Evolutionary conservation across 2,888 invertebrate genomes (phyloP), one percentile per base, ranked within the genome.

Genomic region (Dryobota labecula): DNA sequence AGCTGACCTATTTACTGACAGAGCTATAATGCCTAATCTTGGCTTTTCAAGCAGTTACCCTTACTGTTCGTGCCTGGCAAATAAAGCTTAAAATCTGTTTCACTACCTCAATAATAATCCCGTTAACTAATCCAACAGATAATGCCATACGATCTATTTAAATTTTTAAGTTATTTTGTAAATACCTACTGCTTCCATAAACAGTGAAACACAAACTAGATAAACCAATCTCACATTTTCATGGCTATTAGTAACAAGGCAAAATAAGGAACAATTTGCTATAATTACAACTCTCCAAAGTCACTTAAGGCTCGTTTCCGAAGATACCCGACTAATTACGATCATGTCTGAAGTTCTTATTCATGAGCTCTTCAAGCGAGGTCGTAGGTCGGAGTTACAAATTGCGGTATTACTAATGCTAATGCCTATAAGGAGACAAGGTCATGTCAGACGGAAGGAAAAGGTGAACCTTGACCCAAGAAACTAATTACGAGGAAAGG

Each of bases 381-480:
- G 58, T 63, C 67, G 41, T 6, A 36, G 56, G 49, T n/a, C 33
- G 41, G 33, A 43, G 80, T 65, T 53, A 80, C 70, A 76, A 78
- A 78, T 80, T 76, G 53, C 57, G 36, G 65, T 45, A 57, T 47
- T 65, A 80, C 76, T 47, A 49, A 77, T 75, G 62, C 45, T 73
- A 49, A 77, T 77, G 75, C 61, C 76, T 80, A 80, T 70, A 20
- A 76, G 62, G 30, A 57, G 36, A 36, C 81, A 70, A 76, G 81
- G 76, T 65, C 76, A 65, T 24, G 53, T 1, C 60, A 65, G 70
- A 62, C 62, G 30, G 51, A 75, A 61, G 76, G 49, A 7, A 30
- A 27, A 45, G 20, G 27, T 51, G 11, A 33, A 45, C 64, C 47
- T 57, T 65, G 61, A 69, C 61, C 64, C n/a, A 36, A 11, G 33